Base-by-base conservation (phyloP, 2,113 vertebrate genomes). In the Tachycineta bicolor region DNA sequence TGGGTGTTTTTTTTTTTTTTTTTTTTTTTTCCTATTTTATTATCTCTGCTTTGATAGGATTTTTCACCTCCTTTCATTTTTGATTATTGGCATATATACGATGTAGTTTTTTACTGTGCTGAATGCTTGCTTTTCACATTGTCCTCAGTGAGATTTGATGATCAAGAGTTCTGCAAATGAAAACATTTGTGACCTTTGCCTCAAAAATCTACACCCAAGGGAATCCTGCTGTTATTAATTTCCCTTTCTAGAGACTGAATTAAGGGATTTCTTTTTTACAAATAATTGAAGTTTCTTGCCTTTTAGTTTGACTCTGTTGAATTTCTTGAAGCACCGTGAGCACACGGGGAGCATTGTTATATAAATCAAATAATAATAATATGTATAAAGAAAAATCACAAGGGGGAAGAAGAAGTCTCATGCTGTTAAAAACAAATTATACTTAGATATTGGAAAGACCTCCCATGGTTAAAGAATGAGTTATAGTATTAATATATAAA, bases 321-420 rank as follows among this genome's bases (percentile, higher is more conserved):
- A 69, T 94, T 88, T 94, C 73, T 78, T 90, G 80, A 81, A 90
- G n/a, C 15, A 71, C 25, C 47, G 58, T 7, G 37, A 81, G 18
- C 21, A 75, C 81, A 52, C 7, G 56, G n/a, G 29, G 56, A 93
- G 19, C 28, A 81, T 18, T 46, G 64, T 4, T 83, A 29, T 68
- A 92, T 71, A 92, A 90, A 92, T 93, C 52, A 93, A 97, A 68
- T 50, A 95, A 87, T 79, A 94, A 96, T 87, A 96, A 92, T 89
- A 96, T 59, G 77, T 76, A 65, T 95, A 91, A 96, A 95, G 80
- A 74, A 95, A 95, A 94, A 74, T 81, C 83, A 93, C 46, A 83
- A 93, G 85, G 20, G 44, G 78, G 55, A 95, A 90, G 47, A 82
- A 83, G 73, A 93, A 59, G 34, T 71, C 25, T 95, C 96, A 96